phyloP scores from a whole-genome alignment of 2,888 invertebrate species.

The Pyrrhia umbra region DNA sequence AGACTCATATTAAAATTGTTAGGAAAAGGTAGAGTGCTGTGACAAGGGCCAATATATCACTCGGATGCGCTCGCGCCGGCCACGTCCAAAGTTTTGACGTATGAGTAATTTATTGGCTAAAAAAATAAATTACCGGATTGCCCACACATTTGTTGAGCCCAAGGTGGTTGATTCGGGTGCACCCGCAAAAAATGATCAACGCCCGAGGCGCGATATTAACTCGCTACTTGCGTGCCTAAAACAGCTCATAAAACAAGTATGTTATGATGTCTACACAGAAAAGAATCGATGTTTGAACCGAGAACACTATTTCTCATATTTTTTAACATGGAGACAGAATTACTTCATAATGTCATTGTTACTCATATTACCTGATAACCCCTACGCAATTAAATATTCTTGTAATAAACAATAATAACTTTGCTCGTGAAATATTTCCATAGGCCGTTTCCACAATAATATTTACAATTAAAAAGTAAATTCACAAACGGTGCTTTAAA shows the following conservation, averaged over 20 bases:
- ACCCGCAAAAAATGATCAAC: conserved; percentile 84
- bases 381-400: neutral
- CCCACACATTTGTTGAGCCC: conserved; percentile 87
- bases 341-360: neutral
- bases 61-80: conserved; percentile 72
- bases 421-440: neutral
- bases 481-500: no score
- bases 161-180: conserved; percentile 89
- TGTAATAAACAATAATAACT: neutral
- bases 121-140: conserved; percentile 89
- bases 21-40: conserved; percentile 82
- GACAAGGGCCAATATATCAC: conserved; percentile 89
- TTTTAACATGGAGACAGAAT: neutral
- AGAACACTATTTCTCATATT: neutral
- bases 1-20: conserved; percentile 79
- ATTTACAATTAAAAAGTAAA: no score
- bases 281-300: conserved; percentile 6
- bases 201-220: conserved; percentile 78
- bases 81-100: conserved; percentile 87
- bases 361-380: conserved; percentile 15
- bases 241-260: conserved; percentile 55
- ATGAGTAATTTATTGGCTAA: conserved; percentile 90
- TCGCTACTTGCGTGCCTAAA: conserved; percentile 77
- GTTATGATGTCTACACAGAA: conserved; percentile 19
- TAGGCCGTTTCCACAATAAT: conserved; percentile 10